Base-by-base conservation (phyloP, 53 echinoderm and acorn worm species). In the Paelopatides confundens region DNA sequence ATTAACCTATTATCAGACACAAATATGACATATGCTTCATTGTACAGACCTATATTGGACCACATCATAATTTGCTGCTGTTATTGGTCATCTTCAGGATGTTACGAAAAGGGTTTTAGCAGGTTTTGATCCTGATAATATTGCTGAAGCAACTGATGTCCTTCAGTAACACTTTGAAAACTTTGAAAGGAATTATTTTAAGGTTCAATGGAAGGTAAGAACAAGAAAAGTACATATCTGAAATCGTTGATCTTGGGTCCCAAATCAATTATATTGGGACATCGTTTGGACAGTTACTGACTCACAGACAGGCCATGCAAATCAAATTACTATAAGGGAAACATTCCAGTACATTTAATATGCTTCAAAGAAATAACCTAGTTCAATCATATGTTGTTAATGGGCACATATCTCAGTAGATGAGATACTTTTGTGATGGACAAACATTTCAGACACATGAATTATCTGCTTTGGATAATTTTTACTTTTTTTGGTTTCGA, bases 1-100 rank as follows among this genome's bases (percentile, higher is more conserved):
- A 6, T 40, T 9, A 40, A 40, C 11, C 40, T 40, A 40, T 11
- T 40, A 40, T 40, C 66, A 66, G 66, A 66, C 66, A 66, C 66
- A 66, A 66, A 66, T 33, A 66, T 66, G 66, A 66, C 66, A 24
- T 66, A 31, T 66, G 66, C 66, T n/a, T 31, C 66, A 26, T 28
- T 66, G 66, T 28, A 66, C 21, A 66, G 66, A 66, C 24, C 27
- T 9, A 28, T 66, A n/a, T 66, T 23, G 66, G 13, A 28, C 66
- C 66, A 26, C 66, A 9, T 66, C 29, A 28, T 66, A 24, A 28
- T 28, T 66, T 66, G 30, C 5, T 31, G 66, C 21, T 33, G 30
- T 66, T 12, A 30, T 66, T 33, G 33, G 30, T 66, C 30, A 66
- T 30, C 66, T 66, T 66, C 13, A 28, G 13, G 3, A n/a, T 66